Evolutionary conservation across 2,797 vertebrate genomes (phyloP).

Genomic region (Dicrostonyx torquatus): DNA sequence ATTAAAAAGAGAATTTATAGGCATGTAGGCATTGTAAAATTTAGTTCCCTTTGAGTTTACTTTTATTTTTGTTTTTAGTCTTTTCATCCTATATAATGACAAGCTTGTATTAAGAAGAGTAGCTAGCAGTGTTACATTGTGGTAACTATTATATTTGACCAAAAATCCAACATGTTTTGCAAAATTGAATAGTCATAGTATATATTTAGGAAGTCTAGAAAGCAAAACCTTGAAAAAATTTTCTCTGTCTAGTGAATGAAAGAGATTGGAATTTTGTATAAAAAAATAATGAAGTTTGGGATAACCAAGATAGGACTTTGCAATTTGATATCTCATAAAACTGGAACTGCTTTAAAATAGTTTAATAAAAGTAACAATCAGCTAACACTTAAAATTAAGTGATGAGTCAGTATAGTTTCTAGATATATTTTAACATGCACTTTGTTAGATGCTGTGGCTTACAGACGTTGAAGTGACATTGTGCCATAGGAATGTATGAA

Average conservation of each 20-base stretch:
- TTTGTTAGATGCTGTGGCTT: neutral
- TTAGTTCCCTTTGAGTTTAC: neutral
- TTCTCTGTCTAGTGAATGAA: constrained; percentile 23
- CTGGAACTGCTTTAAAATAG: constrained; percentile 44
- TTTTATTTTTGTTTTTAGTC: neutral
- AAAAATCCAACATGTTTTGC: constrained; percentile 39
- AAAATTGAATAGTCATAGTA: constrained; percentile 19
- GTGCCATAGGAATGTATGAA: neutral
- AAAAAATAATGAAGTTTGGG: constrained; percentile 29
- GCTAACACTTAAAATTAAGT: neutral
- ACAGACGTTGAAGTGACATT: neutral
- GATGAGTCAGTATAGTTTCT: constrained; percentile 6
- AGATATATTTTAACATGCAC: neutral
- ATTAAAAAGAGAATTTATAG: constrained; percentile 51
- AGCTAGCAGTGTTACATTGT: constrained; percentile 47
- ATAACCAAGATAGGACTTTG: constrained; percentile 49
- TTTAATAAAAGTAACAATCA: constrained; percentile 24
- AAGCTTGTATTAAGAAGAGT: constrained; percentile 30
- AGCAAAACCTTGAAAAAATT: constrained; percentile 7
- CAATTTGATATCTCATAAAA: constrained; percentile 45
- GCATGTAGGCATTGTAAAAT: neutral
- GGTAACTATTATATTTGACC: constrained; percentile 36
- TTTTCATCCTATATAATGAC: neutral
- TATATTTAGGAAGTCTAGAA: constrained; percentile 36
- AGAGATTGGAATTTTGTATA: constrained; percentile 41